These are phyloP conservation scores for Drosophila siamana DNA, from an alignment of 2,888 invertebrate species.

Conservation along the genomic window DNA sequence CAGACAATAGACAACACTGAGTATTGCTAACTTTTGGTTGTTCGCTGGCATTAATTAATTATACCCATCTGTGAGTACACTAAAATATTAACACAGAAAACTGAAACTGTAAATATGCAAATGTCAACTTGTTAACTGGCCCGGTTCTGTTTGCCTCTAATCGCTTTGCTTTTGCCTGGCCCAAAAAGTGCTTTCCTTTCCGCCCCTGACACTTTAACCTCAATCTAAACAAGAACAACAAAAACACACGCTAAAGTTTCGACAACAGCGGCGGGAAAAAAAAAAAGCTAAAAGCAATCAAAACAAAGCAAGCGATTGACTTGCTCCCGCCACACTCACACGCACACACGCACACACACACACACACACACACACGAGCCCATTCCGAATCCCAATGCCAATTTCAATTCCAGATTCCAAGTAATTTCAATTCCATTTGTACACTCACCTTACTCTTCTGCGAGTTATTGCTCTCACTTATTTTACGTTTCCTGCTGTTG, in stretches of 20 bases:
- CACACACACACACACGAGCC: not conserved
- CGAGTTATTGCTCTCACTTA: slow-evolving; percentile 84
- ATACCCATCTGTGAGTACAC: not conserved
- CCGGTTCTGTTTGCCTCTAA: slow-evolving; percentile 30
- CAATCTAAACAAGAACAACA: slow-evolving; percentile 45
- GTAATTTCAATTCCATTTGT: slow-evolving; percentile 42
- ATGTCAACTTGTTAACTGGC: slow-evolving; percentile 26
- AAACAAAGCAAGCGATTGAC: slow-evolving; percentile 76
- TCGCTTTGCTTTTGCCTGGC: slow-evolving; percentile 22
- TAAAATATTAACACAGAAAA: not conserved
- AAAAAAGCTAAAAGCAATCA: slow-evolving; percentile 68
- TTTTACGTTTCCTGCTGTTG: slow-evolving; percentile 81
- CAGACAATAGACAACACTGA: no score
- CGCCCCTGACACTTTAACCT: slow-evolving; percentile 66
- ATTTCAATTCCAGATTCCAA: slow-evolving; percentile 21
- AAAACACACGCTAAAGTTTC: slow-evolving; percentile 35
- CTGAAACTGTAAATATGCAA: slow-evolving; percentile 12
- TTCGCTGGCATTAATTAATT: not conserved
- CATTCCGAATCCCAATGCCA: not conserved
- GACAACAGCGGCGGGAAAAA: slow-evolving; percentile 36
- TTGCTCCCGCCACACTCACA: slow-evolving; percentile 45
- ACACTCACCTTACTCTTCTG: slow-evolving; percentile 84
- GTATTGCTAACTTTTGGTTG: not conserved
- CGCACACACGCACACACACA: slow-evolving; percentile 1
- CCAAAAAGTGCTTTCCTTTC: slow-evolving; percentile 34